Base-by-base conservation (phyloP, 2,888 invertebrate genomes). In the Drosophila formosana region DNA sequence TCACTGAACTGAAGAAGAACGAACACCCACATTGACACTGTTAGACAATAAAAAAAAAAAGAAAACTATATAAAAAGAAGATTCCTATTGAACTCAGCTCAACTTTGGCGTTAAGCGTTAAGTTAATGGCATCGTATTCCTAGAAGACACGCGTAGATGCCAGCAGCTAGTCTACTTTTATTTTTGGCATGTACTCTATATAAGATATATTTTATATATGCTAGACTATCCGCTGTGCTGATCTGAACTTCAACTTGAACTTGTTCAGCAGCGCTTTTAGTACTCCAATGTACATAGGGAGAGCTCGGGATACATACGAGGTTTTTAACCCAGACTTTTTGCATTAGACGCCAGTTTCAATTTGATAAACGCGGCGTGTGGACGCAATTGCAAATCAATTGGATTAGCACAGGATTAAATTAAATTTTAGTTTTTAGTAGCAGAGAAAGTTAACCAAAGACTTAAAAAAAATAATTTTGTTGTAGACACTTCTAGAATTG, bases 241-340 rank as follows among this genome's bases (percentile, higher is more conserved):
- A 25, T 61, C 26, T 74, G 74, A 78, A 62, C 75, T 45, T 30
- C 11, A 68, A 64, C 60, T 57, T 79, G 80, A 75, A 60, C 75
- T 75, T 79, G 25, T 43, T 32, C 51, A 25, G 39, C 23, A 11
- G 28, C 13, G 46, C 52, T 7, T 13, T 49, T 51, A 26, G 30
- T 5, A 9, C 11, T 37, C 37, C n/a, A 37, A 37, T 37, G 37
- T 43, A 41, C 26, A 56, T 56, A 46, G 11, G 25, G 8, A 43
- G 7, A 32, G 18, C 30, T 55, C n/a, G 47, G 25, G 39, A 26
- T 43, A 37, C 23, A 30, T 13, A 23, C 8, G 4, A 51, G 70
- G 56, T 55, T 64, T 57, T 75, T 69, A 56, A 69, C 50, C 57
- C 50, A 64, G 49, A 64, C 60, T 75, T 61, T 45, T 3, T n/a